Base-by-base conservation (phyloP, 2,797 vertebrate genomes). In the Bradypus variegatus region DNA sequence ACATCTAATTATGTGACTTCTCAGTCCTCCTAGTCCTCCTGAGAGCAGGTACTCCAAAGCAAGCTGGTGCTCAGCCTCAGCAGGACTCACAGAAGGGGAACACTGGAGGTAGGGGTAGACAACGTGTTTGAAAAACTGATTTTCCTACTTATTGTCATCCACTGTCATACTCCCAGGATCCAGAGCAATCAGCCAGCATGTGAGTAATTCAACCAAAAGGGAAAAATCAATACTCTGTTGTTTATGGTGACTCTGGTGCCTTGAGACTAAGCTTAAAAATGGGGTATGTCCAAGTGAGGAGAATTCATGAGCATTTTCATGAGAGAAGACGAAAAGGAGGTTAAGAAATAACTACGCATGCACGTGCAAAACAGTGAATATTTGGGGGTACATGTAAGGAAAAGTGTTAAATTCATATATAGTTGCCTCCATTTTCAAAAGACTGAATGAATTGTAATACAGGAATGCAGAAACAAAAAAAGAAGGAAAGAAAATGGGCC, bases 1-100 rank as follows among this genome's bases (percentile, higher is more conserved):
- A 97, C 96, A 97, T 97, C 97, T 98, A 98, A 98, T 98, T 98
- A 98, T 97, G 97, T 98, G 98, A 98, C 98, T 98, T 98, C 96
- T 97, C 96, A 96, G 97, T 98, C 96, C 97, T 97, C 97, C 96
- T 95, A 97, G 95, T 95, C 95, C 97, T 98, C 97, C 96, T 96
- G 96, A 97, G 96, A 97, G 96, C 96, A 97, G 95, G 96, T 97
- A 97, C 97, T 97, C 97, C 96, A 98, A 96, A 96, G 94, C 92
- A 96, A 89, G 96, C 95, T 97, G 94, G 98, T 97, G 97, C 98
- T 97, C 96, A 97, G 97, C 97, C 97, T 97, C 97, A 97, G 97
- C 97, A 97, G 98, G 98, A 98, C 97, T 98, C 97, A 97, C 36
- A 97, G 93, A 98, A 97, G 97, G 97, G 97, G 98, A 98, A 98